These are phyloP conservation scores for Chamaea fasciata DNA, from an alignment of 2,113 vertebrate species.

Conservation along the genomic window DNA sequence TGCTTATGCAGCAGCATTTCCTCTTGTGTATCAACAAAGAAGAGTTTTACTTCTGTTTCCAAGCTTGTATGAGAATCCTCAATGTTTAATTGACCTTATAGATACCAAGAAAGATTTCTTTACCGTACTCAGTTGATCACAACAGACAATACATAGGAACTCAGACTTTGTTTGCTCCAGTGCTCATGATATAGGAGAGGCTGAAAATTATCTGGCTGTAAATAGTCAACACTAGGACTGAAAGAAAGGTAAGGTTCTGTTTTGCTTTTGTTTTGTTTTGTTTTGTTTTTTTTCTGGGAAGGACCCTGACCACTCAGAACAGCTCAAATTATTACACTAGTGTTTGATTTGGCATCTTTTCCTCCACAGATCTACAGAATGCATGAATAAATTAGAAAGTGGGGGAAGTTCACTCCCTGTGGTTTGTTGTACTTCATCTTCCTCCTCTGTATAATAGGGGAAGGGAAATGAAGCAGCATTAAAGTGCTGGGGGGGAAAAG, in stretches of 20 bases:
- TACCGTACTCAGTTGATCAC: background rate
- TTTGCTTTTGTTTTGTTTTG: no score
- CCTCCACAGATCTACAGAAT: background rate
- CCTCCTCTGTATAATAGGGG: background rate
- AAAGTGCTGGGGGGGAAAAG: background rate
- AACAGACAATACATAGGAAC: background rate
- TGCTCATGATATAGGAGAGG: background rate
- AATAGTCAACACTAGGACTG: background rate
- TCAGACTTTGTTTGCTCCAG: background rate
- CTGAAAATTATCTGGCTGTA: background rate
- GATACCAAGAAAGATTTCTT: background rate
- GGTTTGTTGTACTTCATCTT: background rate
- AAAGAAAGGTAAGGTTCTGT: background rate
- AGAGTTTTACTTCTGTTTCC: background rate
- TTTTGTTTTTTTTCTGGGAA: background rate
- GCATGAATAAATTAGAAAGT: background rate
- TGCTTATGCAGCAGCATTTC: background rate
- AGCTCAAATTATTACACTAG: background rate
- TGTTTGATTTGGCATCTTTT: background rate
- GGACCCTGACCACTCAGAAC: background rate
- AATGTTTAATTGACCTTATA: background rate
- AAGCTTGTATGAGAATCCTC: background rate
- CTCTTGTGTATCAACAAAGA: background rate
- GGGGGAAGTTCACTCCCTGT: background rate
- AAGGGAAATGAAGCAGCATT: background rate